These are phyloP conservation scores for Meleagris gallopavo DNA, from an alignment of 2,113 vertebrate species.

Conservation along the genomic window DNA sequence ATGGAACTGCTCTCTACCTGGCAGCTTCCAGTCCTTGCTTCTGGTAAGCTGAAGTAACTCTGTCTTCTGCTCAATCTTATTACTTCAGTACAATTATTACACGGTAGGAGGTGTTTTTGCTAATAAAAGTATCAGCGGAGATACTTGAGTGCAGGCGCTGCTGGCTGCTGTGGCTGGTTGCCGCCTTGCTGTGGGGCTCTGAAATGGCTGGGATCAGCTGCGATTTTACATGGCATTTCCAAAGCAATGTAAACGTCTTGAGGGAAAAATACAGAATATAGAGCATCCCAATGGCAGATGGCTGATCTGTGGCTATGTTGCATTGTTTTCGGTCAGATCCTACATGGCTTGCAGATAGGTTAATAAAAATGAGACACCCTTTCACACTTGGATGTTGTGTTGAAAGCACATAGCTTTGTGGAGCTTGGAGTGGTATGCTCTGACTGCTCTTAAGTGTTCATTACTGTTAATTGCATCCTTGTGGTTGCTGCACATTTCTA, in stretches of 20 bases:
- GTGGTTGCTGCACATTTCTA: conserved; percentile 46
- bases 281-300: not conserved
- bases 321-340: rapidly evolving
- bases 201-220: not conserved
- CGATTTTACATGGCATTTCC: not conserved
- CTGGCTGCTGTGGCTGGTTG: not conserved
- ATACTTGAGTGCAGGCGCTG: rapidly evolving
- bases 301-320: not conserved
- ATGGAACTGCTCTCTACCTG: not conserved
- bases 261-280: not conserved
- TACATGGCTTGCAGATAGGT: not conserved
- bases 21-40: not conserved
- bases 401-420: not conserved
- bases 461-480: conserved; percentile 53
- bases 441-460: conserved; percentile 37
- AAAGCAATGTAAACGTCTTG: not conserved
- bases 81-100: not conserved
- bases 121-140: not conserved
- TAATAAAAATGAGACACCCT: not conserved
- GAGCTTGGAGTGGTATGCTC: not conserved
- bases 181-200: rapidly evolving
- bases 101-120: rapidly evolving
- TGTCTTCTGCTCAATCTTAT: not conserved
- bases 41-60: not conserved
- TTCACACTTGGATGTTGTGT: not conserved